Conservation (phyloP, 2,888 invertebrate species). For the Trachelus stipa region DNA sequence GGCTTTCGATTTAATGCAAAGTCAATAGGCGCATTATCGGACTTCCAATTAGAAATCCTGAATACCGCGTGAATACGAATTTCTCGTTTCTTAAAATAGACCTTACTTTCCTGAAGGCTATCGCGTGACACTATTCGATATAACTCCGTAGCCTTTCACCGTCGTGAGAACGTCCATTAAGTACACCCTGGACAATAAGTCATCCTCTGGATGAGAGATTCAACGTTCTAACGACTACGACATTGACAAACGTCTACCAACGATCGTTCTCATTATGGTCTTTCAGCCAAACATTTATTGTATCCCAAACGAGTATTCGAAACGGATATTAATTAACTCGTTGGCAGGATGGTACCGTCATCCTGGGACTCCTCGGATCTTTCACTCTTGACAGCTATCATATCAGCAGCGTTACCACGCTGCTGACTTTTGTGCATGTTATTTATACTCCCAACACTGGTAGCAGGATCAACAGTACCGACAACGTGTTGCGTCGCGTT, state of each 20-base stretch:
- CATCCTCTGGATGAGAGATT: not conserved
- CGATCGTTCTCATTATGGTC: not conserved
- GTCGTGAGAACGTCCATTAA: not conserved
- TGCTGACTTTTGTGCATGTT: constrained; percentile 19
- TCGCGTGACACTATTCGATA: not conserved
- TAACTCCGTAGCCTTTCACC: not conserved
- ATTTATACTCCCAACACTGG: constrained; percentile 19
- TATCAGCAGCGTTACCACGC: constrained; percentile 21
- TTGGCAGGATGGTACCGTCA: not conserved
- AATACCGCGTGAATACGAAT: not conserved
- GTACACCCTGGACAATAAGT: not conserved
- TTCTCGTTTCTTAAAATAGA: not conserved
- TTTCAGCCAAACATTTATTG: not conserved
- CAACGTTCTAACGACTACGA: not conserved
- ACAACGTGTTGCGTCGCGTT: constrained; percentile 21
- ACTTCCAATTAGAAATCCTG: not conserved
- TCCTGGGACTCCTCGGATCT: constrained; percentile 21
- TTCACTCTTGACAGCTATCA: constrained; percentile 45
- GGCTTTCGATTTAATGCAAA: not conserved
- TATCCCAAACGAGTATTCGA: not conserved
- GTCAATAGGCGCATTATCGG: not conserved
- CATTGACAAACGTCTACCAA: not conserved
- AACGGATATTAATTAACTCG: not conserved
- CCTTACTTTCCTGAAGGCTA: not conserved
- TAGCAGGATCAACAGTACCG: constrained; percentile 27